Base-by-base conservation (phyloP, 1,140 invertebrate genomes). In the Drosophila navojoa region DNA sequence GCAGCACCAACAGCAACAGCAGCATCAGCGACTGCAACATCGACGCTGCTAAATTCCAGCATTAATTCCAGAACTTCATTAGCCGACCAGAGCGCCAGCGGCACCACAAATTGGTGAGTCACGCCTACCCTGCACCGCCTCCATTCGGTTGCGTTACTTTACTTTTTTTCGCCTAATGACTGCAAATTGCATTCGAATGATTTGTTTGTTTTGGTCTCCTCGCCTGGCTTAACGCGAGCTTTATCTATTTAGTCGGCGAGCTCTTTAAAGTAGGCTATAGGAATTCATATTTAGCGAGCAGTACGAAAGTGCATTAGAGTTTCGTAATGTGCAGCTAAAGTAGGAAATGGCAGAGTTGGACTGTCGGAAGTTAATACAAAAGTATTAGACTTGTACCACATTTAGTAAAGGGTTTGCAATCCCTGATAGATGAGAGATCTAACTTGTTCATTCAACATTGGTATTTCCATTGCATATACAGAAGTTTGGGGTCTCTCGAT, bases 31-130 rank as follows among this genome's bases (percentile, higher is more conserved):
- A 59, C 67, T 52, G 57, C 77, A n/a, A 45, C 77, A 62, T 59
- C 81, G 60, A 66, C 71, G 58, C 77, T 74, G 76, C 66, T 82
- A 73, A 87, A 87, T 87, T 87, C 84, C 86, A 79, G 72, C 85
- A 86, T 81, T 89, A 90, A 90, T 89, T 90, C 87, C 87, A 90
- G 76, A 90, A 90, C 86, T 86, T 90, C 87, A 90, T 90, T 90
- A 90, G 87, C 75, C 75, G 84, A 89, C 70, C 82, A 81, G 61
- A 77, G 59, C 49, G 53, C 55, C 69, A 29, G 60, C 68, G 45
- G 52, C 54, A 47, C 47, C 49, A 49, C 67, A 72, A 81, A 77
- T 62, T 71, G 82, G 82, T 87, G 69, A 87, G n/a, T 57, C 50
- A 59, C 29, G 57, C 6, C 35, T 13, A 2, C 10, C 35, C 15